phyloP scores from a whole-genome alignment of 2,888 invertebrate species.

The Petrophora chlorosata region DNA sequence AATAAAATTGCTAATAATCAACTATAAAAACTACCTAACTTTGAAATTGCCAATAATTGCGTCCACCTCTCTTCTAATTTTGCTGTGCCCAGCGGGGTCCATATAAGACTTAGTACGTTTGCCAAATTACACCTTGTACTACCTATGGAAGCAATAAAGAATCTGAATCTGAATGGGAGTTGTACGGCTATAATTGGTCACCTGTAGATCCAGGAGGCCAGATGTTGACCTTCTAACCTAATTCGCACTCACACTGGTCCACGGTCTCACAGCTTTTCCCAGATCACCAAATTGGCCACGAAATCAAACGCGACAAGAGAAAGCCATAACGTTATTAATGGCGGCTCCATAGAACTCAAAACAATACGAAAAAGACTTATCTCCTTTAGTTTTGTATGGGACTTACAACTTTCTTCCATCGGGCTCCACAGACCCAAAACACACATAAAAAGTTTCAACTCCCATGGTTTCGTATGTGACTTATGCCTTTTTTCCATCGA shows the following conservation, averaged over 20 bases:
- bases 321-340: constrained; percentile 41
- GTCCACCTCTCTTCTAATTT: too few species aligned
- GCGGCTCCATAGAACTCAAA: constrained; percentile 18
- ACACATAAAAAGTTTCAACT: neutral
- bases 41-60: too few species aligned
- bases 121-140: too few species aligned
- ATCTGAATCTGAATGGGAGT: too few species aligned
- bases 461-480: neutral
- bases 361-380: constrained; percentile 15
- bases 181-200: too few species aligned
- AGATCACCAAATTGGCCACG: constrained; percentile 22
- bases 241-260: neutral
- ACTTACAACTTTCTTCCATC: constrained; percentile 1
- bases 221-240: neutral
- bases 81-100: too few species aligned
- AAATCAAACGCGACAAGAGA: constrained; percentile 34
- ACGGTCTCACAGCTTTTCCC: constrained; percentile 1
- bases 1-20: too few species aligned
- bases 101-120: too few species aligned
- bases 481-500: constrained; percentile 3
- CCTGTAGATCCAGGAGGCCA: too few species aligned
- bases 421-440: too few species aligned
- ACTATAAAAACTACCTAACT: too few species aligned
- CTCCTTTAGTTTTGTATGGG: neutral
- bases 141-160: too few species aligned